Base-by-base conservation (phyloP, 2,797 vertebrate species). In the Hoplostethus mediterraneus region DNA sequence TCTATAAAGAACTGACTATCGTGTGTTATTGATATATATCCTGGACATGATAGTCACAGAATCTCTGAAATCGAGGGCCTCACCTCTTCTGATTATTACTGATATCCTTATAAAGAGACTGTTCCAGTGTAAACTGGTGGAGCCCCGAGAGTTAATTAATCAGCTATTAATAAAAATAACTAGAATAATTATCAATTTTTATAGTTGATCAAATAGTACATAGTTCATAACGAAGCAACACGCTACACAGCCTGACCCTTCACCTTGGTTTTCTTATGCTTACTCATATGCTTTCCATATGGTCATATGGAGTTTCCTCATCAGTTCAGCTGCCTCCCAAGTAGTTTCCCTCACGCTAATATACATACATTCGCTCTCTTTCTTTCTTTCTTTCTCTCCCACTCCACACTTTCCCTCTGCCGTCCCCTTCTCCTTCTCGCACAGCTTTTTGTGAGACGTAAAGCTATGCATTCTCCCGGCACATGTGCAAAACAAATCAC, bases 401-500 rank as follows among this genome's bases (percentile, higher is more conserved):
- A 14, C 42, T 44, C 25, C 25, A 38, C 69, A 70, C 59, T 55
- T 57, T 66, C 69, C 57, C 47, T 28, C 44, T 17, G 5, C 40
- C 30, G 12, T 2, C 45, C 28, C 28, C 48, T 5, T 55, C n/a
- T 42, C 38, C 16, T 44, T 53, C 44, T 60, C n/a, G 25, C 49
- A 53, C 54, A 71, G 48, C 53, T 49, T 63, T 45, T 30, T 72
- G 40, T 53, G 16, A 55, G 62, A 76, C 69, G 30, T 67, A 51
- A 72, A 89, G 70, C 14, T 31, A 47, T 64, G 66, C 57, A 74
- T 81, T 75, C 73, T 78, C 83, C 45, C 59, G 75, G 73, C 80
- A 87, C 86, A 86, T 79, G 69, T 90, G 89, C 75, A 73, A 84
- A 90, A 86, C 64, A 72, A 85, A 91, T 90, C 75, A 62, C 71